phyloP scores from a whole-genome alignment of 2,888 invertebrate genomes.

The Parnassius glacialis region DNA sequence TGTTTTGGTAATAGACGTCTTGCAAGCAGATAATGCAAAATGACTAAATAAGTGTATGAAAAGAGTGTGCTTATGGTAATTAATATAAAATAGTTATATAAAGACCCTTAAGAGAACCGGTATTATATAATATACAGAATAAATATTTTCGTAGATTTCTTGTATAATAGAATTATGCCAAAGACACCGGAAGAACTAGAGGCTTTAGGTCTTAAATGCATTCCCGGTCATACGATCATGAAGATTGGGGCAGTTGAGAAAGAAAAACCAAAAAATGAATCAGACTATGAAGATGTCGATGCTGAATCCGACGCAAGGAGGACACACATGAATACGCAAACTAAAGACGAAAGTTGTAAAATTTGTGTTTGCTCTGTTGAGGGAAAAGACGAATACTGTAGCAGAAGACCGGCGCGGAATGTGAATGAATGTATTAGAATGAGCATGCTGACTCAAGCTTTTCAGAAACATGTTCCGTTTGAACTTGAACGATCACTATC shows the following conservation, averaged over 20 bases:
- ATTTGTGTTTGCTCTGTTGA: conserved; percentile 61
- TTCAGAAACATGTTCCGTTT: conserved; percentile 42
- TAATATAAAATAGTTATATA: too few species aligned
- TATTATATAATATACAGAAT: too few species aligned
- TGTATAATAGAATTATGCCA: conserved; percentile 41
- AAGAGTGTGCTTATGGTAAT: too few species aligned
- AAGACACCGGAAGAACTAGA: conserved; percentile 38
- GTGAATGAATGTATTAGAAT: conserved; percentile 63
- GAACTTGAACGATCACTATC: conserved; percentile 48
- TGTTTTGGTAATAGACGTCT: too few species aligned
- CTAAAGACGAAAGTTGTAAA: conserved; percentile 48
- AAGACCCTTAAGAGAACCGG: too few species aligned
- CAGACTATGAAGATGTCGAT: conserved; percentile 24
- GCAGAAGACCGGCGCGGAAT: conserved; percentile 54
- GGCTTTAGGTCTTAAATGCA: conserved; percentile 43
- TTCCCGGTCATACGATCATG: conserved; percentile 61
- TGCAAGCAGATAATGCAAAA: too few species aligned
- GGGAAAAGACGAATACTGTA: conserved; percentile 59
- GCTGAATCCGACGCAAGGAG: conserved; percentile 31
- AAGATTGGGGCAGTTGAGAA: conserved; percentile 33
- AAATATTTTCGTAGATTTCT: conserved; percentile 51
- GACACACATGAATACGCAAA: conserved; percentile 47
- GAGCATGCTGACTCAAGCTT: conserved; percentile 35
- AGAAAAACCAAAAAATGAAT: neutral
- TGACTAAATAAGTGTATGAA: too few species aligned